phyloP scores from a whole-genome alignment of 2,888 invertebrate species.

The Palloptera scutellata region DNA sequence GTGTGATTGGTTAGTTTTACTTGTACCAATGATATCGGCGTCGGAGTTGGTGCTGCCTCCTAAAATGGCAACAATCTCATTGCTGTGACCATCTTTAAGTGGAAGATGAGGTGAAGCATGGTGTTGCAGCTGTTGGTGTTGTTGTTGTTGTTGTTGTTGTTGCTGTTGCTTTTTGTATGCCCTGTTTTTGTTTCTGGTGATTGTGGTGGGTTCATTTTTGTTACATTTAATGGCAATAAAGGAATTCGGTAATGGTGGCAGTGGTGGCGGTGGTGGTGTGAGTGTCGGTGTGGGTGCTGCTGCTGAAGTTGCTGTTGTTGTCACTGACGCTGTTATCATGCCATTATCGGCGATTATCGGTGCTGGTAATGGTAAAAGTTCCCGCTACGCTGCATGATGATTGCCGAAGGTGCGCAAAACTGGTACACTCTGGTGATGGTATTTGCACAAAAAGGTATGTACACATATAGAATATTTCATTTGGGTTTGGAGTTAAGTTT shows the following conservation, averaged over 20 bases:
- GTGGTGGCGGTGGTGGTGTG: conserved; percentile 54
- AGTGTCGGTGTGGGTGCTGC: conserved; percentile 49
- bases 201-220: conserved; percentile 36
- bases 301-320: conserved; percentile 48
- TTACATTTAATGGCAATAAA: conserved; percentile 54
- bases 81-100: conserved; percentile 11
- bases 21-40: not conserved
- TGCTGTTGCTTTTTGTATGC: conserved; percentile 45
- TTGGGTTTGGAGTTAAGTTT: not conserved
- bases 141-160: too few relatives aligned
- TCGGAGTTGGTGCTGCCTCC: conserved; percentile 11
- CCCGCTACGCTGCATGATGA: conserved; percentile 66
- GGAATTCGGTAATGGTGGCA: conserved; percentile 56
- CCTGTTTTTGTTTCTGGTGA: conserved; percentile 48
- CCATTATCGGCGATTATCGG: conserved; percentile 33
- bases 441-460: conserved; percentile 11
- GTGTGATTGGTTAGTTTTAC: conserved; percentile 46
- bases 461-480: conserved; percentile 26
- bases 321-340: conserved; percentile 44
- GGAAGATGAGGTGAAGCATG: conserved; percentile 21
- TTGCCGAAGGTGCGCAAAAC: conserved; percentile 65
- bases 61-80: conserved; percentile 18
- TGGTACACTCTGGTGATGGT: conserved; percentile 59
- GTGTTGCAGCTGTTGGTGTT: conserved; percentile 29
- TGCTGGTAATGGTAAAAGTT: conserved; percentile 54